phyloP scores from a whole-genome alignment of 2,113 vertebrate species.

The Regulus satrapa region DNA sequence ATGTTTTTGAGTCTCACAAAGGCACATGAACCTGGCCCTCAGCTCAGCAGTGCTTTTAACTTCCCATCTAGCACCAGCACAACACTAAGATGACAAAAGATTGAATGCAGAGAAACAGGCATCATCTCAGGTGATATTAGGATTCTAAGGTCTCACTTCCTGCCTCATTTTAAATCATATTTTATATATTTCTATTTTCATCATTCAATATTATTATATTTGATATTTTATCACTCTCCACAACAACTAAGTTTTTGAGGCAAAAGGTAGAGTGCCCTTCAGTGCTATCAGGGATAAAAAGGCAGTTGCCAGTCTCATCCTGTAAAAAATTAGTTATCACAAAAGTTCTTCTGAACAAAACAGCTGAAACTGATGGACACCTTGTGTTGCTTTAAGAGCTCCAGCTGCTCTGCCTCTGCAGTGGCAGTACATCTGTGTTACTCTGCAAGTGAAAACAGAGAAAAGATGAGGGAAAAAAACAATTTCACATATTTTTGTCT shows the following conservation, averaged over 20 bases:
- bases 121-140: neutral
- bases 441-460: neutral
- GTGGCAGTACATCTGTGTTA: neutral
- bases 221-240: too few species aligned
- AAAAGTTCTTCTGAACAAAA: neutral
- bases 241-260: neutral
- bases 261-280: neutral
- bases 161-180: neutral
- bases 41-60: neutral
- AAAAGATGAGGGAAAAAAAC: neutral
- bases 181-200: too few species aligned
- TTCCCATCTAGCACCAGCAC: neutral
- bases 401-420: neutral
- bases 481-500: slow-evolving; percentile 32
- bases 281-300: fast-evolving
- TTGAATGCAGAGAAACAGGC: neutral
- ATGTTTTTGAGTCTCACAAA: fast-evolving
- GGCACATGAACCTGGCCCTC: neutral
- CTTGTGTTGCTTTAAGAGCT: neutral
- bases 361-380: neutral
- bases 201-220: too few species aligned
- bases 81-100: neutral
- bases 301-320: neutral
- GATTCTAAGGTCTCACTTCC: neutral
- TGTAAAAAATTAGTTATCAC: neutral